Base-by-base conservation (phyloP, 2,888 invertebrate genomes). In the Chymomyza procnemis region DNA sequence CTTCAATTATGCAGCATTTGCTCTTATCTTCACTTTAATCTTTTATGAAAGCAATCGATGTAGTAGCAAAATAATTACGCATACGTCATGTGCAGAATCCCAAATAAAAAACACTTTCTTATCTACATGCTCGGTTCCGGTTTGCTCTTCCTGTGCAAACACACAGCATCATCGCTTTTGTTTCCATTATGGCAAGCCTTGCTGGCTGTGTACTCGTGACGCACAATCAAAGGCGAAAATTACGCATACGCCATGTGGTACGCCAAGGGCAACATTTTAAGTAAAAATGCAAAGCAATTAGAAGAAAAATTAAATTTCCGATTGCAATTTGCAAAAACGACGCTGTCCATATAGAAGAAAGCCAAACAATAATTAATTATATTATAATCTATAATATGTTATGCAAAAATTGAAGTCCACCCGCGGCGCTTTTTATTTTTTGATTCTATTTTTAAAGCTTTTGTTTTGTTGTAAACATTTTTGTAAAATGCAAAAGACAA, bases 271-370 rank as follows among this genome's bases (percentile, higher is more conserved):
- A 61, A 69, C 75, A 69, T 4, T 69, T 64, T 64, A 26, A 2
- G 3, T 26, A 26, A 26, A 26, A 26, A 26, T 12, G 12, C 9
- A 41, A 41, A 9, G 34, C 34, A 77, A 75, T 75, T 59, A 69
- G 47, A 66, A 61, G 54, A n/a, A 76, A 66, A 65, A 67, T 69
- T 75, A 65, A 66, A 66, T 69, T 77, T 73, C 58, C 70, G 67
- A 70, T 71, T 74, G 72, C 75, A 77, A 65, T 67, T 60, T 65
- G 46, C 46, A n/a, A n/a, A n/a, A n/a, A n/a, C 50, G 58, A 3
- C 14, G 19, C 34, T 3, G 34, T 41, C 34, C 34, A 41, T 41
- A 12, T 41, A 41, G 12, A 34, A 34, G 34, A 34, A 12, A 34
- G 2, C 8, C 34, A 2, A 41, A 5, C 12, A 9, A 41, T 14